Evolutionary conservation across 2,888 invertebrate species (phyloP), one percentile per base, ranked within the genome.

Genomic region (Loripinus fragilis): DNA sequence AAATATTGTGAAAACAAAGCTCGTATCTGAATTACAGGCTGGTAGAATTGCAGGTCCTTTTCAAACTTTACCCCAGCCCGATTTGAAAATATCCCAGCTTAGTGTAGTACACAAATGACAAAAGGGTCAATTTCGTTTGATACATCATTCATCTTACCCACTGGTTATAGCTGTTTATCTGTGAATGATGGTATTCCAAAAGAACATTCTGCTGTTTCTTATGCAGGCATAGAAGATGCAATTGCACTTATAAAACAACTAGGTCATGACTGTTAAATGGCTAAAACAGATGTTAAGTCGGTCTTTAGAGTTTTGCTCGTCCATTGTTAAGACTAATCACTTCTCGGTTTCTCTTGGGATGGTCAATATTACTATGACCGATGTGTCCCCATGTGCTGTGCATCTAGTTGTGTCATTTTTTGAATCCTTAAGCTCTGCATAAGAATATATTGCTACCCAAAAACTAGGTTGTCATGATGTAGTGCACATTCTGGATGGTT

Each of bases 61-160:
- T 25, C 12, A 0, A 1, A 48, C n/a, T 35, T 64, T n/a, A 7
- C 77, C 77, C 23, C 60, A 68, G n/a, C 65, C 30, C 1, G n/a
- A 60, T 23, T 65, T 77, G 30, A 45, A 68, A 30, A 23, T 65
- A 52, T 77, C 77, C 0, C 77, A 72, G 2, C 38, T 38, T 38
- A 12, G 38, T n/a, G 38, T 38, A 12, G 38, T 38, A 38, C 38
- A 5, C 12, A 38, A 38, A 38, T 12, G 38, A 38, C 38, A 38
- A 38, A 12, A 38, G 12, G 38, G 38, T 38, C 38, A 38, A 23
- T 80, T 52, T 33, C 66, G 80, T 0, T 25, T 77, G 33, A 80
- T 77, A 2, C 76, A 80, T 41, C 73, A 80, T 42, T 50, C 77
- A 33, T 80, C 74, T 17, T 74, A 70, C 30, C 77, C 80, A 0